Conservation (phyloP, 2,797 vertebrate species). For the Artibeus lituratus region DNA sequence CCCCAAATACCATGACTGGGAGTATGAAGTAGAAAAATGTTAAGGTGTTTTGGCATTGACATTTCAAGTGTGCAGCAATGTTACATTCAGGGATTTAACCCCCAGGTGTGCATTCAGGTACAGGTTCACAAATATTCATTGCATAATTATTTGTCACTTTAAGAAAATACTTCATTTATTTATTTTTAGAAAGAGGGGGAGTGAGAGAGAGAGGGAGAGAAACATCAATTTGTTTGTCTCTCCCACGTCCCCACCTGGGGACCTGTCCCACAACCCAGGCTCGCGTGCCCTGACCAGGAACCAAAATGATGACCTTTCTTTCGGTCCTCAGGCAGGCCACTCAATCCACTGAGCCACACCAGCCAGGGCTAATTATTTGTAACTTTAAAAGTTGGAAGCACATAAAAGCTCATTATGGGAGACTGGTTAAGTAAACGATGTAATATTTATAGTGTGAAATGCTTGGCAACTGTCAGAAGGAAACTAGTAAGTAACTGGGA, state of each 20-base stretch:
- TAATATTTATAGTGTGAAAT: neutral
- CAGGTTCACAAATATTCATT: neutral
- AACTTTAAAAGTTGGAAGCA: neutral
- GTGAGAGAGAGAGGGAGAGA: too few species aligned
- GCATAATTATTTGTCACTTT: neutral
- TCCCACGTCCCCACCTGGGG: too few species aligned
- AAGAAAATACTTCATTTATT: too few species aligned
- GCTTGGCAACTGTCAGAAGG: neutral
- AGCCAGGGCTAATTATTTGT: neutral
- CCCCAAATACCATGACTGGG: neutral
- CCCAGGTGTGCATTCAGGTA: neutral
- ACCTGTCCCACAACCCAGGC: too few species aligned
- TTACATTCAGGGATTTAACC: neutral
- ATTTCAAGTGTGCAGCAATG: neutral
- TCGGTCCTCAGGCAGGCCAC: too few species aligned
- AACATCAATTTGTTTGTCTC: too few species aligned
- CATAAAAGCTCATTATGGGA: neutral
- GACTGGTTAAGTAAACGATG: neutral
- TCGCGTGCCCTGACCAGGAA: too few species aligned
- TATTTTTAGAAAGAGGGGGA: too few species aligned
- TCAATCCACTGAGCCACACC: too few species aligned
- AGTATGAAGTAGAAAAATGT: neutral
- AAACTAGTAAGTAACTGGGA: neutral
- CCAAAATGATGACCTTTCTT: too few species aligned
- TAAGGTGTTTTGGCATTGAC: neutral